Base-by-base conservation (phyloP, 2,797 vertebrate species). In the Cossypha heuglini region DNA sequence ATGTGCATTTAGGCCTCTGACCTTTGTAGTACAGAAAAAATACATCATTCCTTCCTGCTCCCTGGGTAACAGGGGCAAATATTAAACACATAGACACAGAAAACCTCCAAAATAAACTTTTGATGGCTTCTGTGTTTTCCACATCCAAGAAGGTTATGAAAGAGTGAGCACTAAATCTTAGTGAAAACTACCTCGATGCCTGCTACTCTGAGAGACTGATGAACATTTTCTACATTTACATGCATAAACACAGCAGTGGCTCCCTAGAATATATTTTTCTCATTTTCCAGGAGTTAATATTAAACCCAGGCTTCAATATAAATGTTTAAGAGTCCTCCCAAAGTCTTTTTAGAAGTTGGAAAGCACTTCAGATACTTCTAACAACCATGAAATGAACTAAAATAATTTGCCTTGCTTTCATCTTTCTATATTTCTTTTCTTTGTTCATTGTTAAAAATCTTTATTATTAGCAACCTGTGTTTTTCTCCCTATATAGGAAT, bases 401-500 rank as follows among this genome's bases (percentile, higher is more conserved):
- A 89, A 86, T 93, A 51, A 85, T 78, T 88, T 95, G 25, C 87
- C 76, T 90, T 92, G 42, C 54, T 93, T 79, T 84, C 38, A 35
- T 68, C 64, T 87, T 91, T 67, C 73, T 73, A 16, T 95, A 90
- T 90, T 90, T 87, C 55, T 76, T 87, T 89, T 86, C 69, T 62
- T 64, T 8, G 3, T 87, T 89, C 51, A 43, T 84, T 95, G 93
- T 96, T 95, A 45, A 93, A 91, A 92, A 51, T 6, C 3, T 55
- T 88, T 77, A 52, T 73, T 87, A 42, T 52, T 86, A 88, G 73
- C 74, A 87, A 71, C 25, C 6, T 91, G 59, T 94, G 49, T 82
- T 95, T 95, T 89, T 75, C 38, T 95, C 43, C 38, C 54, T 77
- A 16, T 84, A 37, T 83, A 92, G 75, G 62, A 96, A 83, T 77